Evolutionary conservation across 2,113 vertebrate genomes (phyloP).

Genomic region (Tautogolabrus adspersus): DNA sequence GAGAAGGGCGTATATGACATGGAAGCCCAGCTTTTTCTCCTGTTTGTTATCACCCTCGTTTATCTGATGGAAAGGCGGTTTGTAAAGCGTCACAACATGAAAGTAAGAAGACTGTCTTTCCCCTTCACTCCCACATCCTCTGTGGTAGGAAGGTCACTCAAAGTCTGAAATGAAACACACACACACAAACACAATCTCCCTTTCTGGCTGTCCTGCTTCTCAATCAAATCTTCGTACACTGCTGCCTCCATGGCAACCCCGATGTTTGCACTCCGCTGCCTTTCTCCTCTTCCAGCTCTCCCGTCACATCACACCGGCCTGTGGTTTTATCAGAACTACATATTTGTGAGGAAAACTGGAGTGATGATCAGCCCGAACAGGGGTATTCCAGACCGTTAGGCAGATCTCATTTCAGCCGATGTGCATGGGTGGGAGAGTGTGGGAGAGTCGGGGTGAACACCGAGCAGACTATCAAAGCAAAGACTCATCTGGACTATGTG

Average conservation of each 20-base stretch:
- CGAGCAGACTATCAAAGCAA: slow-evolving; percentile 34
- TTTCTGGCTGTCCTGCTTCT: slow-evolving; percentile 25
- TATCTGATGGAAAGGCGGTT: slow-evolving; percentile 48
- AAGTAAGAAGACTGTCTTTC: slow-evolving; percentile 66
- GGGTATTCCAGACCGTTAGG: slow-evolving; percentile 73
- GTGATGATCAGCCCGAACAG: slow-evolving; percentile 59
- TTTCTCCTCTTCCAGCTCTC: slow-evolving; percentile 40
- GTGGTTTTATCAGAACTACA: slow-evolving; percentile 78
- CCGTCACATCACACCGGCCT: slow-evolving; percentile 58
- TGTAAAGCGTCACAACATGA: slow-evolving; percentile 32
- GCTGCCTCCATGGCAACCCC: slow-evolving; percentile 65
- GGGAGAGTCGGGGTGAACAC: slow-evolving; percentile 29
- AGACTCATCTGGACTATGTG: slow-evolving; percentile 21
- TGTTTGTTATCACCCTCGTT: slow-evolving; percentile 54
- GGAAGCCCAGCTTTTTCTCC: slow-evolving; percentile 30
- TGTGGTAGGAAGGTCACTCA: slow-evolving; percentile 73
- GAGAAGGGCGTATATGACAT: neutral
- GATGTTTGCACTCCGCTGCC: slow-evolving; percentile 58
- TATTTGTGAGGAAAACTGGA: slow-evolving; percentile 73
- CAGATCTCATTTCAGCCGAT: slow-evolving; percentile 66
- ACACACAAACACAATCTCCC: slow-evolving; percentile 43
- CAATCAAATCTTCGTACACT: slow-evolving; percentile 44
- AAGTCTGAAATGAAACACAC: slow-evolving; percentile 64
- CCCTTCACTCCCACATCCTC: slow-evolving; percentile 79
- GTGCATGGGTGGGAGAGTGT: slow-evolving; percentile 41